Base-by-base conservation (phyloP, 2,113 vertebrate genomes). In the Orycteropus afer region DNA sequence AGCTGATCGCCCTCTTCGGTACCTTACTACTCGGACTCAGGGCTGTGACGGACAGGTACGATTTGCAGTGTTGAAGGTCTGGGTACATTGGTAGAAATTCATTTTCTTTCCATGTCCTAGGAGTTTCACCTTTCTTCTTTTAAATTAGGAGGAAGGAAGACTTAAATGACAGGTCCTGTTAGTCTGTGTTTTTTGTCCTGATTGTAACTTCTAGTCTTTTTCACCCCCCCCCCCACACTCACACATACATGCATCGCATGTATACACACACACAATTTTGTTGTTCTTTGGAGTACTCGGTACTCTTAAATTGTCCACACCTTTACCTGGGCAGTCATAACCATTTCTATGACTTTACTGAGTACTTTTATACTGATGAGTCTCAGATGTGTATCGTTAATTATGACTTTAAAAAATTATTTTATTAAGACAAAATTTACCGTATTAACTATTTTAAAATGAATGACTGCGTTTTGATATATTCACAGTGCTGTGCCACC, bases 21-120 rank as follows among this genome's bases (percentile, higher is more conserved):
- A 98, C 97, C 1, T 65, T 99, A 90, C 98, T 99, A 40, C 98
- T 98, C 94, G 94, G 97, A 49, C 98, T 99, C 14, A 12, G 95
- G 81, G 97, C 97, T n/a, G 98, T 98, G 86, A 98, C 98, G 77
- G 99, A 99, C 99, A 99, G 99, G 99, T 99, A 98, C 65, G 5
- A 0, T 40, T 63, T 13, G 12, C 37, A 1, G 22, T 13, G 0
- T 4, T 57, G 53, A 2, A 59, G 22, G 20, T 78, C 51, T 42
- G 40, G n/a, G 53, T 22, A 47, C 7, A 3, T 45, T 63, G 22
- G 37, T 15, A 47, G 59, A 89, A n/a, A 53, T 12, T 42, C 5
- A 4, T 57, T 93, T 85, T 45, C 37, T 51, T 80, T 69, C 59
- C 7, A 63, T 77, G 90, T 92, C 9, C 6, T 27, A 57, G 57